Evolutionary conservation across 2,888 invertebrate species (phyloP).

Genomic region (Anodontia alba): DNA sequence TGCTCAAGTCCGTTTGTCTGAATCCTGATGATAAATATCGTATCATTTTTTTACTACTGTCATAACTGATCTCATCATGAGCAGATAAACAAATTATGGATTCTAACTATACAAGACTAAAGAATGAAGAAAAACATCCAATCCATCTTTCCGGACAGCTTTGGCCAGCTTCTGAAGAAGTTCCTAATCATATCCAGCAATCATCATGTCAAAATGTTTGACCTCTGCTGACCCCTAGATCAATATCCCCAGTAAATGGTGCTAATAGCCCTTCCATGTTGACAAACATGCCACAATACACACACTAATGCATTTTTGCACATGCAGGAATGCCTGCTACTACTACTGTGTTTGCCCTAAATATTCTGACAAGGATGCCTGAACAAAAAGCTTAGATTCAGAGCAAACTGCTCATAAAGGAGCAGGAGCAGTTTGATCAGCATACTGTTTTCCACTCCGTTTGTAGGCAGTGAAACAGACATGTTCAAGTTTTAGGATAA

Average conservation of each 20-base stretch:
- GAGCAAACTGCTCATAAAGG: no score
- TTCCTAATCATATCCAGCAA: background rate
- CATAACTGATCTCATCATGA: background rate
- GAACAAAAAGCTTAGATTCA: no score
- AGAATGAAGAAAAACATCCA: background rate
- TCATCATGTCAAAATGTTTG: slow-evolving; percentile 6
- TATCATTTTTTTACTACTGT: no score
- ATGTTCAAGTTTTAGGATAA: no score
- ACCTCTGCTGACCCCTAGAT: background rate
- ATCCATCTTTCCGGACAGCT: slow-evolving; percentile 2
- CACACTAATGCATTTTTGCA: background rate
- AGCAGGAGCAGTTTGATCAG: no score
- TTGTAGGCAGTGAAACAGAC: no score
- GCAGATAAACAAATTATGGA: background rate
- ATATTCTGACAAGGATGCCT: no score
- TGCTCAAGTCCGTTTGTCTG: no score
- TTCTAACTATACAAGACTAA: background rate
- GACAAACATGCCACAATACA: background rate
- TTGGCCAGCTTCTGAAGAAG: background rate
- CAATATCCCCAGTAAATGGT: background rate
- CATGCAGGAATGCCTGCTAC: background rate
- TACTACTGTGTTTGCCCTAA: no score
- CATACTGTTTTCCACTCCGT: no score
- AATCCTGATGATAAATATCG: no score
- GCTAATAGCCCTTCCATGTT: background rate